Evolutionary conservation across 1,140 invertebrate genomes (phyloP), one percentile per base, ranked within the genome.

Genomic region (Microplitis demolitor): DNA sequence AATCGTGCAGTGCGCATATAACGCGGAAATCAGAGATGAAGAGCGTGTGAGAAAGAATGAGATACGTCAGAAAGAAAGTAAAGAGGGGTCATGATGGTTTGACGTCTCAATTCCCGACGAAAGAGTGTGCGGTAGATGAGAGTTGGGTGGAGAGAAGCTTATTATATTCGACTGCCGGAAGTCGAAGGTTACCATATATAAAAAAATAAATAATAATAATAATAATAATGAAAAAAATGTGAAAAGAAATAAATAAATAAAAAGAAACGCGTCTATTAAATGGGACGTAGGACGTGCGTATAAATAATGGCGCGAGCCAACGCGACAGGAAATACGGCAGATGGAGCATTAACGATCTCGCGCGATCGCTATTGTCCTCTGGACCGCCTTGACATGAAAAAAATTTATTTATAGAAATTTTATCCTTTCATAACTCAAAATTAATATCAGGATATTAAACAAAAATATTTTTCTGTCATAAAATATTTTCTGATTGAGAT

Each of bases 141-240:
- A 66, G 53, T 66, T 66, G n/a, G 13, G n/a, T 54, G n/a, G 63
- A 37, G 63, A 11, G 14, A 37, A 66, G 39, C 45, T 66, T 66
- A 66, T 66, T 66, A n/a, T 31, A 37, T 63, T 66, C 45, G 31
- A 60, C 58, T 60, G 37, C 63, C 63, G 63, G 63, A 66, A 66
- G 63, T 66, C n/a, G 63, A 66, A 66, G 63, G 63, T 66, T 66
- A 53, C 63, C 37, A 11, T 33, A 5, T 54, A 16, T n/a, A 54
- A 54, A 54, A 54, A 54, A 45, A 9, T 45, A 45, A 9, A 45
- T 45, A 45, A 11, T 39, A 39, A 39, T 39, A 39, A 39, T 45
- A 45, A 45, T 45, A 45, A 45, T 3, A 45, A 45, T 45, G 6
- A 45, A 24, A 56, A 56, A 56, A 56, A 8, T 24, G 4, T 16